Evolutionary conservation across 2,113 vertebrate species (phyloP), one percentile per base, ranked within the genome.

Genomic region (Tinamus guttatus): DNA sequence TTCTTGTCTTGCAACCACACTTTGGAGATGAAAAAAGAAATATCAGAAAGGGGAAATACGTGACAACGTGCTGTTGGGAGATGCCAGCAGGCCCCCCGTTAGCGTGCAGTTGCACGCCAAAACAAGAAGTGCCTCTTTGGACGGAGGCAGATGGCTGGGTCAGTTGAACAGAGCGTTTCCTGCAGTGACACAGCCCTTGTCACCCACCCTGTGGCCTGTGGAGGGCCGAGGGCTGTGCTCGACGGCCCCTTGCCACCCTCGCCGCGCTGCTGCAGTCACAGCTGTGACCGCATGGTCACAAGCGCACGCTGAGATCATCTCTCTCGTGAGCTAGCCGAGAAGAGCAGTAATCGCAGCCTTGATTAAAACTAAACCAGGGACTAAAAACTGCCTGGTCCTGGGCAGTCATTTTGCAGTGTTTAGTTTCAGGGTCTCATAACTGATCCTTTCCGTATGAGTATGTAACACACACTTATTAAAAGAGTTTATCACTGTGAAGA

Each of bases 261-360:
- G 11, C 82, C 40, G 11, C 22, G 17, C 75, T 91, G 90, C 62
- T 81, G 90, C 74, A 95, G 88, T 89, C 62, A 81, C 60, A 82
- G 83, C 86, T 84, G 54, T 94, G 95, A 92, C 88, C 93, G 36
- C 4, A 79, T 76, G 81, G 70, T 97, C 95, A 94, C 92, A 93
- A 94, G 94, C 8, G 65, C 27, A 8, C 24, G 28, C 45, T 95
- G 93, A 96, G 95, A 82, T 96, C 92, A 95, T 94, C 81, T 88
- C 47, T 84, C 68, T 90, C 62, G 14, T 94, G 92, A 94, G 80
- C 67, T 62, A 76, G 88, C 63, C 79, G 83, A 75, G 83, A 92
- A 91, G 96, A 78, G 81, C 38, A 79, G 76, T 90, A 81, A 94
- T 96, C 92, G 84, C 70, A 89, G 93, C 64, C 43, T 52, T 89